These are phyloP conservation scores for Aradophagus sp. DNA, from an alignment of 1,140 invertebrate genomes.

Conservation along the genomic window DNA sequence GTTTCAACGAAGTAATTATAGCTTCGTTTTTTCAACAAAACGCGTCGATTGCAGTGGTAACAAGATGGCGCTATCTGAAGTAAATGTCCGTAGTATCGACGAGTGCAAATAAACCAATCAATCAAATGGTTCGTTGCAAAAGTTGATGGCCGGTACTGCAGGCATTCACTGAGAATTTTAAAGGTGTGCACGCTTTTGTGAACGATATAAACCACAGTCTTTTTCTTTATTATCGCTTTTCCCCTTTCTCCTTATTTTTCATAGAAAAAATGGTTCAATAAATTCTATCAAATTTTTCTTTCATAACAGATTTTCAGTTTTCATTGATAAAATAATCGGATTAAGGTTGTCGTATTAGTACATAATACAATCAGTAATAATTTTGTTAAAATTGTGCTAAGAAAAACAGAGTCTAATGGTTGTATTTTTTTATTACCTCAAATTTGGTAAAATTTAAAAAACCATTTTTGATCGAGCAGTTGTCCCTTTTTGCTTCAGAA, in stretches of 20 bases:
- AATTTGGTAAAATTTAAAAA: no score
- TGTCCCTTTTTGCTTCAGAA: no score
- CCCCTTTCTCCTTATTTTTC: constrained; percentile 2
- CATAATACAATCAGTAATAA: no score
- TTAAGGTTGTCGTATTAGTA: no score
- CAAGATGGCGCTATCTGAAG: constrained; percentile 20
- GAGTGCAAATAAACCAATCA: not conserved
- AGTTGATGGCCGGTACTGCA: constrained; percentile 12
- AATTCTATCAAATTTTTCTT: no score
- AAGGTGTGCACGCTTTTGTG: not conserved
- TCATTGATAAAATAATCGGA: no score
- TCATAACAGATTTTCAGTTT: no score
- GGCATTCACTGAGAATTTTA: constrained; percentile 7
- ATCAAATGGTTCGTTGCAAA: constrained; percentile 9
- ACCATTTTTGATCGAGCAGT: no score
- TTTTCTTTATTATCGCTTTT: not conserved
- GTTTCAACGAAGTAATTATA: constrained; percentile 7
- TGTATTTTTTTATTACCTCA: no score
- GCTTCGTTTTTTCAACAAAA: constrained; percentile 6
- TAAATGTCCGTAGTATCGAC: constrained; percentile 19
- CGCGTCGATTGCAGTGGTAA: constrained; percentile 16
- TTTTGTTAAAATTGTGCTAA: no score
- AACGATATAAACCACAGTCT: not conserved
- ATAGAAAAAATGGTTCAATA: constrained; percentile 5
- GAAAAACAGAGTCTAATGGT: no score